Conservation (phyloP, 2,888 invertebrate genomes). For the Mythimna lalbum region DNA sequence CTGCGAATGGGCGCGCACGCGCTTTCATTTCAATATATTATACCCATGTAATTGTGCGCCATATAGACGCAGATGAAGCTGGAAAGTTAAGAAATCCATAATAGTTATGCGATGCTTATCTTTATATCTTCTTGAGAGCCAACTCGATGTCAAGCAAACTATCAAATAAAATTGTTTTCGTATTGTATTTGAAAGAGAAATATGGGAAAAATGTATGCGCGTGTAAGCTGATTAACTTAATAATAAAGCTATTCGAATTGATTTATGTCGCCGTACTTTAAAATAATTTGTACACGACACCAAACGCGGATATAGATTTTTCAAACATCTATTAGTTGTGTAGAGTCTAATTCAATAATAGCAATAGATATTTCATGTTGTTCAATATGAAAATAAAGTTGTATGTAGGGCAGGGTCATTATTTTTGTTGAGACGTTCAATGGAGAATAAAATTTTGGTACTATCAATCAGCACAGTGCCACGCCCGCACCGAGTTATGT, state of each 20-base stretch:
- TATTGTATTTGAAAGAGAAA: conserved; percentile 63
- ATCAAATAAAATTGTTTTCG: conserved; percentile 63
- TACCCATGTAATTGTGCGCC: conserved; percentile 63
- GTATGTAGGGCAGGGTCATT: conserved; percentile 49
- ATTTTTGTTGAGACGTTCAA: conserved; percentile 44
- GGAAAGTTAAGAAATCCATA: conserved; percentile 67
- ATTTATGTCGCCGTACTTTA: conserved; percentile 60
- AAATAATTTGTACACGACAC: conserved; percentile 66
- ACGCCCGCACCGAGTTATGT: conserved; percentile 47
- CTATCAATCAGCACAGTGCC: conserved; percentile 50
- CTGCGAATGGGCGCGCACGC: conserved; percentile 63
- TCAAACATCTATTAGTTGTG: conserved; percentile 57
- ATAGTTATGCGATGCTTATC: conserved; percentile 65
- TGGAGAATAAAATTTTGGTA: conserved; percentile 50
- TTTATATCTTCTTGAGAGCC: conserved; percentile 59
- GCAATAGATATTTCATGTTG: conserved; percentile 51
- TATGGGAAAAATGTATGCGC: conserved; percentile 51
- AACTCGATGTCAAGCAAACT: conserved; percentile 47
- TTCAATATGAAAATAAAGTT: conserved; percentile 43
- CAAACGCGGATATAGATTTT: conserved; percentile 56
- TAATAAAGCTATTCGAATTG: conserved; percentile 61
- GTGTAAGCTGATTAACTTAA: conserved; percentile 65
- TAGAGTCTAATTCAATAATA: conserved; percentile 56
- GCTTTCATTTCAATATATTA: conserved; percentile 70
- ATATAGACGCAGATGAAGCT: conserved; percentile 58